Evolutionary conservation across 2,113 vertebrate species (phyloP), one percentile per base, ranked within the genome.

Genomic region (Oncorhynchus clarkii): DNA sequence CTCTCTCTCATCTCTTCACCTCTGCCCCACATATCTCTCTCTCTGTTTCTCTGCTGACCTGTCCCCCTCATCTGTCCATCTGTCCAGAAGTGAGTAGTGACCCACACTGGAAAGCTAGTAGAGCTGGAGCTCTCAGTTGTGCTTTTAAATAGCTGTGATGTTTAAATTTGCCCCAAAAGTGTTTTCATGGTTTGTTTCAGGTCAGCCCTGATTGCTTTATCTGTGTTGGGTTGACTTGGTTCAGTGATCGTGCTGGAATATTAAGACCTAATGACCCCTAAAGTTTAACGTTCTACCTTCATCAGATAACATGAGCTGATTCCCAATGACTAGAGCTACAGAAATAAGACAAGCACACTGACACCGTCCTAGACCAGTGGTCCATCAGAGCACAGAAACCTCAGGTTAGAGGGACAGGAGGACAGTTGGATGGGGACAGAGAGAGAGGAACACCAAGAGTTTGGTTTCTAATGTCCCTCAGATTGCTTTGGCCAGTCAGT

Each of bases 31-130:
- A 14, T 39, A 16, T 51, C 49, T 34, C 24, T 27, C 7, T 49
- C 67, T 67, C 67, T 11, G 26, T 26, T 6, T 48, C 39, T 31
- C 48, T 14, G 20, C 26, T 27, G 13, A 34, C 59, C 8, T 22
- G 0, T 70, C 51, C 73, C 73, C 31, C 20, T 74, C 72, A 78
- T 34, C 73, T 78, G 60, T 87, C 83, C 71, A 80, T 87, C 84
- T 74, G 80, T 78, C 66, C 31, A 11, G 8, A 14, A 6, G 66
- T 68, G 29, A 31, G 66, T 39, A 16, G 29, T 34, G 66, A 39
- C 31, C 66, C 16, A 18, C 29, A 31, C 29, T 34, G 66, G 18
- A 18, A 26, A 18, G 66, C 66, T 34, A 16, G 16, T 20, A 31
- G 29, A 39, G 1, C 20, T 34, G 29, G 18, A 34, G 27, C 66